Percentiles rank a stretch among this genome's conserved stretches.
These are phyloP conservation scores for Drosophila prostipennis DNA, from an alignment of 2,888 invertebrate species.

Conservation along the genomic window DNA sequence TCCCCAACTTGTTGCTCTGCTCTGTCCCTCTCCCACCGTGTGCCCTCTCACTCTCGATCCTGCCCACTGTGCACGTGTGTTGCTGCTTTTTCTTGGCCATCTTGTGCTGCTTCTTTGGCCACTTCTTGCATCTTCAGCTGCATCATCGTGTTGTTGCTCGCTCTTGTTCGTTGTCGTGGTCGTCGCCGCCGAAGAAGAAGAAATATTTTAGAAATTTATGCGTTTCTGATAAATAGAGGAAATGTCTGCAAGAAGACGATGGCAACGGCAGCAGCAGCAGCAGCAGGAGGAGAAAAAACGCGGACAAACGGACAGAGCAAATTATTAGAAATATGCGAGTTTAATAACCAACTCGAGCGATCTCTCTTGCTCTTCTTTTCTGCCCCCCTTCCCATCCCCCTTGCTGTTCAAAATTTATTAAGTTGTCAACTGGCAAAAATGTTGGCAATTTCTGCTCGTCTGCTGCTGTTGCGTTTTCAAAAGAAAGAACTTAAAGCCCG, in stretches of 20 bases:
- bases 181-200: slow-evolving; percentile 24
- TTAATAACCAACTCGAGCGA: slow-evolving; percentile 67
- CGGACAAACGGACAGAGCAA: slow-evolving; percentile 51
- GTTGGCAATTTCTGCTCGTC: slow-evolving; percentile 58
- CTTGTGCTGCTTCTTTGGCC: slow-evolving; percentile 32
- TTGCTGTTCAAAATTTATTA: slow-evolving; percentile 71
- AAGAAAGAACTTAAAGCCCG: slow-evolving; percentile 17
- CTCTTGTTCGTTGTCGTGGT: slow-evolving; percentile 45
- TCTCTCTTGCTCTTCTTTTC: slow-evolving; percentile 18
- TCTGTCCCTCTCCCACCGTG: not conserved
- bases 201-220: slow-evolving; percentile 77
- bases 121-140: slow-evolving; percentile 14
- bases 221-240: slow-evolving; percentile 76
- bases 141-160: slow-evolving; percentile 43
- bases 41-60: slow-evolving; percentile 2
- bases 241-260: slow-evolving; percentile 54
- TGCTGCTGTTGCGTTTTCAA: not conserved
- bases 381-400: slow-evolving; percentile 2
- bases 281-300: slow-evolving; percentile 9
- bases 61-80: slow-evolving; percentile 38
- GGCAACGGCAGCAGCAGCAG: slow-evolving; percentile 11
- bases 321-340: slow-evolving; percentile 77
- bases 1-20: slow-evolving; percentile 19
- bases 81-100: slow-evolving; percentile 34
- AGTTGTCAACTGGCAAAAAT: slow-evolving; percentile 77